These are phyloP conservation scores for Oryzias curvinotus DNA, from an alignment of 2,113 vertebrate species.

Conservation along the genomic window DNA sequence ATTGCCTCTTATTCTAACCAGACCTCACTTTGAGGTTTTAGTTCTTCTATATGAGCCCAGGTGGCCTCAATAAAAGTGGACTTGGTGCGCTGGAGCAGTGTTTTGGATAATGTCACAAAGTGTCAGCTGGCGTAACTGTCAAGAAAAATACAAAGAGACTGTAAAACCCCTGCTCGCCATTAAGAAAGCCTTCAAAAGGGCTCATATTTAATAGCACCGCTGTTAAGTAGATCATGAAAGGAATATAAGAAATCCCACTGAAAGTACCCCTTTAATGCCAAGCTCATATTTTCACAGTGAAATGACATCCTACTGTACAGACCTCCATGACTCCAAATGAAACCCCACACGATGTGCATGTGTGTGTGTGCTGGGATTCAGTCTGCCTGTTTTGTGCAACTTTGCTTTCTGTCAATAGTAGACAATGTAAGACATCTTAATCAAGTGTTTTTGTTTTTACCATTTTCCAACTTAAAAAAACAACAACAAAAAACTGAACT, in stretches of 20 bases:
- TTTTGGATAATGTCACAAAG: conserved; percentile 63
- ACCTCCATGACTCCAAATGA: conserved; percentile 56
- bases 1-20: conserved; percentile 9
- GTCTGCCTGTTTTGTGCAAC: not conserved
- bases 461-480: too few relatives aligned
- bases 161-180: conserved; percentile 50
- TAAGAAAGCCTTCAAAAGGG: conserved; percentile 64
- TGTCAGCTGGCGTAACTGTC: conserved; percentile 64
- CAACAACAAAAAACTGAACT: too few relatives aligned
- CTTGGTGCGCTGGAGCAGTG: conserved; percentile 37
- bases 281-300: conserved; percentile 64
- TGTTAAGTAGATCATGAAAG: conserved; percentile 65
- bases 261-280: conserved; percentile 63
- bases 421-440: too few relatives aligned
- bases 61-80: conserved; percentile 64
- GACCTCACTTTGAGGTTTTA: conserved; percentile 26
- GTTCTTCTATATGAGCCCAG: conserved; percentile 39
- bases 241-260: conserved; percentile 54
- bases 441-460: too few relatives aligned
- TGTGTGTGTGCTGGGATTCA: conserved; percentile 13
- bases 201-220: conserved; percentile 60
- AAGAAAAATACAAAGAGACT: conserved; percentile 49
- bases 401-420: too few relatives aligned
- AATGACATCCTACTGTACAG: conserved; percentile 64
- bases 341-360: conserved; percentile 50